phyloP scores from a whole-genome alignment of 2,888 invertebrate species.

The Dysmachus trigonus region DNA sequence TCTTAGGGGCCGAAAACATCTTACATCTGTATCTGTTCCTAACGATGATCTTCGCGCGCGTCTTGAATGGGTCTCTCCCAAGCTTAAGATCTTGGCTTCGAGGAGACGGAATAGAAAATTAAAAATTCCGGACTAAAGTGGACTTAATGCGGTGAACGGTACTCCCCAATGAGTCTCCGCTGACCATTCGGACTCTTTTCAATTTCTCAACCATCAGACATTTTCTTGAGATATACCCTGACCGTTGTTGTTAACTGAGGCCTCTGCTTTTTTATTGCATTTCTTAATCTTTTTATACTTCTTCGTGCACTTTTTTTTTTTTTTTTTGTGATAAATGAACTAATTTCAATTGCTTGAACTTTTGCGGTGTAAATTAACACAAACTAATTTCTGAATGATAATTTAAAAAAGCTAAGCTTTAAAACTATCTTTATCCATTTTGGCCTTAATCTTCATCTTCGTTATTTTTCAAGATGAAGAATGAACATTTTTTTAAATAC shows the following conservation, averaged over 20 bases:
- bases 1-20: too few relatives aligned
- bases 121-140: constrained; percentile 1
- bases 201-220: not conserved
- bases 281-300: not conserved
- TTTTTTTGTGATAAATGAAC: not conserved
- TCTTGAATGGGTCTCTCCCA: too few relatives aligned
- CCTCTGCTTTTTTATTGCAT: not conserved
- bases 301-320: not conserved
- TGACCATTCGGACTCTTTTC: not conserved
- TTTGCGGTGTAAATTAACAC: not conserved
- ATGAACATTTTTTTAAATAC: too few relatives aligned
- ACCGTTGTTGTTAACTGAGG: not conserved
- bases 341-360: not conserved
- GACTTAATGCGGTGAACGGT: not conserved
- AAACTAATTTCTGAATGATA: not conserved
- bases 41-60: too few relatives aligned
- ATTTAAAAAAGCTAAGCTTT: not conserved
- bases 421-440: too few relatives aligned
- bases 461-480: not conserved
- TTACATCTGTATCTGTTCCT: too few relatives aligned
- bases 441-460: not conserved
- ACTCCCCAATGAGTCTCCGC: not conserved
- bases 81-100: too few relatives aligned
- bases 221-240: too few relatives aligned
- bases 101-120: not conserved